Evolutionary conservation across 1,140 invertebrate genomes (phyloP).

Genomic region (Hycleus cichorii): DNA sequence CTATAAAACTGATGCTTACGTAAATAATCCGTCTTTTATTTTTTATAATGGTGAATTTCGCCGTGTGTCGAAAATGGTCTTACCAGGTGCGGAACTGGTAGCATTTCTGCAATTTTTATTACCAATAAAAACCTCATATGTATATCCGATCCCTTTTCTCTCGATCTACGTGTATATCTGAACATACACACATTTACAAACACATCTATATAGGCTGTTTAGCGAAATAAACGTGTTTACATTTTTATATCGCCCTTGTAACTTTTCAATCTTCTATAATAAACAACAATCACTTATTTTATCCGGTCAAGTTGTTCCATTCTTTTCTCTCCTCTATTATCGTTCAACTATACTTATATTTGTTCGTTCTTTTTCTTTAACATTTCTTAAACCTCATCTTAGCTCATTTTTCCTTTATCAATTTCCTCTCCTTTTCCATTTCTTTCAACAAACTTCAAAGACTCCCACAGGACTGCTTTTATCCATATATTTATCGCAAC

Average conservation of each 20-base stretch:
- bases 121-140: conserved; percentile 10
- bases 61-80: conserved; percentile 22
- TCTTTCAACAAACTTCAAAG: background rate
- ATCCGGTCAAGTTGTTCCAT: background rate
- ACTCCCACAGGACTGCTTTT: background rate
- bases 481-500: conserved; percentile 6
- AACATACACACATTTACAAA: background rate
- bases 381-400: too few relatives aligned
- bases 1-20: conserved; percentile 7
- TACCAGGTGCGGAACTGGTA: conserved; percentile 15
- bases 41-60: conserved; percentile 20
- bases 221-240: background rate
- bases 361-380: too few relatives aligned
- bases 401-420: too few relatives aligned
- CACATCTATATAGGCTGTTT: conserved; percentile 1
- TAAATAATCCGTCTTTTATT: conserved; percentile 25
- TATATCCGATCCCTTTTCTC: background rate
- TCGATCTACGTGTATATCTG: too few relatives aligned
- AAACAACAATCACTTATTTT: background rate
- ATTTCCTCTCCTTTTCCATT: background rate
- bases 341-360: too few relatives aligned
- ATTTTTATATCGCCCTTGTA: too few relatives aligned
- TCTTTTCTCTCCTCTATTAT: too few relatives aligned
- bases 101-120: conserved; percentile 15
- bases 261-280: too few relatives aligned